Evolutionary conservation across 2,888 invertebrate genomes (phyloP).

Genomic region (Colostygia pectinataria): DNA sequence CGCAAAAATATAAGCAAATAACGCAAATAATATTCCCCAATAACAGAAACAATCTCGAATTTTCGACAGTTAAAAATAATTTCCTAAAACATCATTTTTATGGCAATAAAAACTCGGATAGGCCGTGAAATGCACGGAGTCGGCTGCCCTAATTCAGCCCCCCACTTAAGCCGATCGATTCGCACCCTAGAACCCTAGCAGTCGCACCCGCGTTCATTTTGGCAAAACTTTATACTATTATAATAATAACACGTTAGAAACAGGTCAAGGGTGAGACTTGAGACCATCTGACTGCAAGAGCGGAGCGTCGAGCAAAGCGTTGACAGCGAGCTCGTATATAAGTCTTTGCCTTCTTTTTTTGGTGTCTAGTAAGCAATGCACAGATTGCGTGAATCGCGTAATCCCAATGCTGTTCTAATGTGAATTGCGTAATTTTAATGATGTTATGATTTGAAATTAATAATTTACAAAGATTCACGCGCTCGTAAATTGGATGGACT

Average conservation of each 20-base stretch:
- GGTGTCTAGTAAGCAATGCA: too few species aligned
- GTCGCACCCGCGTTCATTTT: conserved; percentile 28
- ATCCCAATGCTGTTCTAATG: too few species aligned
- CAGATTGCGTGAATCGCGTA: too few species aligned
- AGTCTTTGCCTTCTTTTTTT: too few species aligned
- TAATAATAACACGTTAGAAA: conserved; percentile 43
- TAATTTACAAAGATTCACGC: too few species aligned
- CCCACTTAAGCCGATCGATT: conserved; percentile 25
- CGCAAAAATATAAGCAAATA: too few species aligned
- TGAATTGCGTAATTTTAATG: too few species aligned
- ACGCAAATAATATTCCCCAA: too few species aligned
- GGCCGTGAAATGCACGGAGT: conserved; percentile 7
- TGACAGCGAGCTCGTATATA: too few species aligned
- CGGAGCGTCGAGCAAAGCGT: conserved; percentile 10
- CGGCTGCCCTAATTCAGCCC: conserved; percentile 22
- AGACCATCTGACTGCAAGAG: not conserved
- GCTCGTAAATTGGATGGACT: too few species aligned
- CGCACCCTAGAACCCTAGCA: conserved; percentile 24
- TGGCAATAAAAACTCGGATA: conserved; percentile 2
- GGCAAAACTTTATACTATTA: conserved; percentile 34
- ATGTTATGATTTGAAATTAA: too few species aligned
- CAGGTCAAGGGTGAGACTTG: conserved; percentile 44
- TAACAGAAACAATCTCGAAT: not conserved
- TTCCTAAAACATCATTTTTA: not conserved
- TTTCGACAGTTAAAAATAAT: not conserved